phyloP scores from a whole-genome alignment of 2,797 vertebrate genomes.

The Podargus strigoides region DNA sequence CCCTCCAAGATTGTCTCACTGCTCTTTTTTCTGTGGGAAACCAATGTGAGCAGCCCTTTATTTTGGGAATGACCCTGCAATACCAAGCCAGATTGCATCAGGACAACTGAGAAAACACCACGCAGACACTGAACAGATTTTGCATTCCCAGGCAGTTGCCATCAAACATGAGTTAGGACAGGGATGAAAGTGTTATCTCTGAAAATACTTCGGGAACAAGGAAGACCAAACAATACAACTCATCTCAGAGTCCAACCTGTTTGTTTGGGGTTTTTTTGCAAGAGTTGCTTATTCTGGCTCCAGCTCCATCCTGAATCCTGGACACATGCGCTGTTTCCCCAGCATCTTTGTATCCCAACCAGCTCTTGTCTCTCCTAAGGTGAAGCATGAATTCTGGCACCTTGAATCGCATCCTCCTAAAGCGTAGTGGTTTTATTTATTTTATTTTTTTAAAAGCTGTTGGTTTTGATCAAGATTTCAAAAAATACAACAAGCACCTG shows the following conservation, averaged over 20 bases:
- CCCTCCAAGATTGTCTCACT: background rate
- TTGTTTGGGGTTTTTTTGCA: background rate
- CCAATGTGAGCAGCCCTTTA: background rate
- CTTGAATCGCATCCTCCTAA: background rate
- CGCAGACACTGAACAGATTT: background rate
- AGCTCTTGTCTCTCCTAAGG: background rate
- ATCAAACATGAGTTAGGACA: background rate
- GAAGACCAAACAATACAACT: background rate
- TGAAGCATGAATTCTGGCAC: rapidly evolving
- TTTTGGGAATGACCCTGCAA: background rate
- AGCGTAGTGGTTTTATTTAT: background rate
- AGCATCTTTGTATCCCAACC: too few relatives aligned
- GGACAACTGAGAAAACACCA: background rate
- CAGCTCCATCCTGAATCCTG: background rate
- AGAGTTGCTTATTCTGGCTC: background rate
- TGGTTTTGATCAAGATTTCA: background rate
- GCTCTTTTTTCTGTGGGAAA: background rate
- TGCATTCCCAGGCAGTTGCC: background rate
- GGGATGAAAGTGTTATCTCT: background rate
- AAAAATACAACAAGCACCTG: background rate
- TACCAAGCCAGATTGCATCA: background rate
- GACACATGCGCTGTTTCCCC: rapidly evolving
- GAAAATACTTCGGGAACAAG: background rate
- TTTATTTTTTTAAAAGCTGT: background rate
- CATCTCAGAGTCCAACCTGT: background rate